A percentile compares a stretch with the other conserved stretches of the same genome.
Conservation (phyloP, 1,140 invertebrate genomes). For the Littorina saxatilis region DNA sequence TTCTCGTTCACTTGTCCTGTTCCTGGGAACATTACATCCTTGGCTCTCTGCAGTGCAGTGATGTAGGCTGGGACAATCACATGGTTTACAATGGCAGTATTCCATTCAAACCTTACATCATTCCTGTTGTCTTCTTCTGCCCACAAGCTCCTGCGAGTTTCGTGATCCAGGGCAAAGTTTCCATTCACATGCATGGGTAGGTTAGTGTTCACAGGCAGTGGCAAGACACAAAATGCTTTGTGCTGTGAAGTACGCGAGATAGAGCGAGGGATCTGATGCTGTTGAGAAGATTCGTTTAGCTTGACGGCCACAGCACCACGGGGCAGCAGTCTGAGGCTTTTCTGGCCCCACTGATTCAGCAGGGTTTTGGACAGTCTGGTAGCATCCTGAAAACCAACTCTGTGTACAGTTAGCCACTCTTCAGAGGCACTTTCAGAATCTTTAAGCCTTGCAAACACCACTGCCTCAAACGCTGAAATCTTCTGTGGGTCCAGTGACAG, state of each 20-base stretch:
- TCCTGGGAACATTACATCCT: slow-evolving; percentile 1
- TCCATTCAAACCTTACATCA: slow-evolving; percentile 60
- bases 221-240: slow-evolving; percentile 69
- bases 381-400: slow-evolving; percentile 53
- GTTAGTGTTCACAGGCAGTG: slow-evolving; percentile 64
- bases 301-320: slow-evolving; percentile 64
- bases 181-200: slow-evolving; percentile 71
- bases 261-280: neutral
- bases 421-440: slow-evolving; percentile 19
- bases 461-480: slow-evolving; percentile 21
- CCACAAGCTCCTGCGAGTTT: slow-evolving; percentile 67
- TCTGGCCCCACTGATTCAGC: slow-evolving; percentile 38
- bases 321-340: slow-evolving; percentile 61
- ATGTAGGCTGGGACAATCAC: slow-evolving; percentile 61
- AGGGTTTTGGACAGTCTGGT: slow-evolving; percentile 35
- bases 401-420: slow-evolving; percentile 56
- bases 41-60: slow-evolving; percentile 38
- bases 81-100: slow-evolving; percentile 52
- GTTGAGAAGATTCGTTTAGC: neutral
- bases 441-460: slow-evolving; percentile 42
- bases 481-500: slow-evolving; percentile 1
- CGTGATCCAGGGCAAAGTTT: slow-evolving; percentile 71
- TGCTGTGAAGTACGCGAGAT: neutral
- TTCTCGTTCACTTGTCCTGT: neutral
- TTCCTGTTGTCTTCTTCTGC: slow-evolving; percentile 33